Evolutionary conservation across 2,888 invertebrate genomes (phyloP).

Genomic region (Napeogenes sylphis): DNA sequence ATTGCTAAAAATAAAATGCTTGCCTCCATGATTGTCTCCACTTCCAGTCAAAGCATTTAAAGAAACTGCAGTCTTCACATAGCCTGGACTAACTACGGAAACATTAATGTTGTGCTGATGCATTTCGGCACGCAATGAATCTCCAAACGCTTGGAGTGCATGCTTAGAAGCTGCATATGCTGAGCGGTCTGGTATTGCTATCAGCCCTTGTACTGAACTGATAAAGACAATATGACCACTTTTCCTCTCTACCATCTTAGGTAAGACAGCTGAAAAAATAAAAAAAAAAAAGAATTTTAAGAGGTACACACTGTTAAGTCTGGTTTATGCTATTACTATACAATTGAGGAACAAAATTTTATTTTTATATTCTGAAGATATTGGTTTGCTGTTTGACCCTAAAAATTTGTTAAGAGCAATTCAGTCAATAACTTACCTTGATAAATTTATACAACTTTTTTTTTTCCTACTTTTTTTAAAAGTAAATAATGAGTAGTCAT

Average conservation of each 20-base stretch:
- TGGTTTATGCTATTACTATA: no score
- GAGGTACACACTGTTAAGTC: no score
- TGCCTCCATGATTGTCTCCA: slow-evolving; percentile 87
- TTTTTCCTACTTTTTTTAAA: no score
- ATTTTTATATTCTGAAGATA: no score
- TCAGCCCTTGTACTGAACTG: slow-evolving; percentile 95
- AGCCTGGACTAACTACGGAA: slow-evolving; percentile 92
- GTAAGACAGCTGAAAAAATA: slow-evolving; percentile 83
- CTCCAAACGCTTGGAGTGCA: slow-evolving; percentile 95
- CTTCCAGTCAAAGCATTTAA: slow-evolving; percentile 91
- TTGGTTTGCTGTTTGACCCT: no score
- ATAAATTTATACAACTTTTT: no score
- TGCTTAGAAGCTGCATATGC: slow-evolving; percentile 96
- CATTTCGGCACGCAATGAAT: slow-evolving; percentile 93
- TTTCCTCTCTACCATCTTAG: slow-evolving; percentile 86
- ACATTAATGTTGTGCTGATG: slow-evolving; percentile 86
- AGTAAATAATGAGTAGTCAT: no score
- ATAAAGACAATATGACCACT: slow-evolving; percentile 91
- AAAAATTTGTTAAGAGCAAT: no score
- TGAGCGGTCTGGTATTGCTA: slow-evolving; percentile 92
- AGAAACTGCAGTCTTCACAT: slow-evolving; percentile 93
- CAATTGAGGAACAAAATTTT: no score
- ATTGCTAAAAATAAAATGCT: no score
- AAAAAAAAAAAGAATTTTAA: no score
- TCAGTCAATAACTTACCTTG: no score